Evolutionary conservation across 2,888 invertebrate genomes (phyloP).

Genomic region (Apantesis nais): DNA sequence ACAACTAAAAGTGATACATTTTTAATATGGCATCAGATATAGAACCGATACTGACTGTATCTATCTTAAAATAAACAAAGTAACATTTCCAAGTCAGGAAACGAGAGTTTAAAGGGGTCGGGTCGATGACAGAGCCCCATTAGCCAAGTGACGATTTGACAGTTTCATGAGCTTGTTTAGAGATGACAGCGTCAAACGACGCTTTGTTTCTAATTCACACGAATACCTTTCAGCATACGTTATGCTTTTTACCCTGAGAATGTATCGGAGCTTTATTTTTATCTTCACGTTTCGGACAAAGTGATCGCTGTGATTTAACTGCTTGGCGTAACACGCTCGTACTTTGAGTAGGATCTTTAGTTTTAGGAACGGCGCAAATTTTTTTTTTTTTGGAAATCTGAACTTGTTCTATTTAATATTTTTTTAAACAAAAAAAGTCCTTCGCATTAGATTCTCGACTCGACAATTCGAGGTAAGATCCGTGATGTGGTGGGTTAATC

Average conservation of each 20-base stretch:
- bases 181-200: slow-evolving; percentile 62
- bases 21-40: slow-evolving; percentile 39
- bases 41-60: slow-evolving; percentile 52
- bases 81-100: slow-evolving; percentile 69
- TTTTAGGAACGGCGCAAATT: background rate
- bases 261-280: slow-evolving; percentile 39
- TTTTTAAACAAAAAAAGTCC: no score
- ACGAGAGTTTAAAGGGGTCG: slow-evolving; percentile 77
- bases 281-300: slow-evolving; percentile 36
- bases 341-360: background rate
- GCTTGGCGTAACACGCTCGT: background rate
- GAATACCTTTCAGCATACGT: slow-evolving; percentile 67
- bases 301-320: background rate
- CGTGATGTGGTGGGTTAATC: background rate
- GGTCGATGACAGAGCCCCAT: slow-evolving; percentile 78
- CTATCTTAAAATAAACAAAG: slow-evolving; percentile 53
- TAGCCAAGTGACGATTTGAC: slow-evolving; percentile 79
- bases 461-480: background rate
- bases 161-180: slow-evolving; percentile 65
- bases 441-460: background rate
- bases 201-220: slow-evolving; percentile 70
- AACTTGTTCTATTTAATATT: background rate
- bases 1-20: slow-evolving; percentile 28
- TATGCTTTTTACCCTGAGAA: slow-evolving; percentile 47
- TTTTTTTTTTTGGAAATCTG: background rate